Conservation (phyloP, 2,888 invertebrate species). For the Rhamnusium bicolor region DNA sequence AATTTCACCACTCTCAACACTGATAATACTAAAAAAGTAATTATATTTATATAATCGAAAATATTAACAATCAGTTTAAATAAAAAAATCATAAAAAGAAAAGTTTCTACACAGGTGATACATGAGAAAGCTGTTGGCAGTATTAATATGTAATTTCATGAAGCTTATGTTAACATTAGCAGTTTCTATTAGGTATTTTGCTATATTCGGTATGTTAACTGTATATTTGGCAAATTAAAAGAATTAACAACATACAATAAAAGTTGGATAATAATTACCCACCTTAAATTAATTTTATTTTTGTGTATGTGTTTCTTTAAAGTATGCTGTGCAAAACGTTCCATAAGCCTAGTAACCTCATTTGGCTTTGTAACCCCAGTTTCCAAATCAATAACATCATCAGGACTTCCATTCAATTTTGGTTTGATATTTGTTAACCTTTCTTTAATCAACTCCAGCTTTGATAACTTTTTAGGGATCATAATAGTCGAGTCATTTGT, state of each 20-base stretch:
- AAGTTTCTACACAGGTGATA: too few species aligned
- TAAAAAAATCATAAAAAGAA: constrained; percentile 10
- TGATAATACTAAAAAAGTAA: constrained; percentile 60
- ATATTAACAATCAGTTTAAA: too few species aligned
- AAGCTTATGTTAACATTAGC: too few species aligned
- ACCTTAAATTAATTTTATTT: constrained; percentile 75
- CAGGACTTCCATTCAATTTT: constrained; percentile 73
- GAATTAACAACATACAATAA: not conserved
- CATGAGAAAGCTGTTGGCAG: too few species aligned
- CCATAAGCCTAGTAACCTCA: constrained; percentile 80
- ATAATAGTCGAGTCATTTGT: constrained; percentile 8
- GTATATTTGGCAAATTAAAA: not conserved
- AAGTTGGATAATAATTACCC: constrained; percentile 50
- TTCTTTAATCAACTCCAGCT: constrained; percentile 63
- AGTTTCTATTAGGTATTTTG: too few species aligned
- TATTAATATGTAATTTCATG: too few species aligned
- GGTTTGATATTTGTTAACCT: constrained; percentile 69
- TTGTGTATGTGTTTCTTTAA: constrained; percentile 74
- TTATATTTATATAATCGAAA: too few species aligned
- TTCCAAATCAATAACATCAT: constrained; percentile 78
- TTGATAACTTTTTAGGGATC: constrained; percentile 54
- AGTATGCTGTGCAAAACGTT: constrained; percentile 81
- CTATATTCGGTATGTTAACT: too few species aligned
- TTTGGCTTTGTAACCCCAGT: constrained; percentile 70
- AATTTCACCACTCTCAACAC: constrained; percentile 70